phyloP scores from a whole-genome alignment of 2,113 vertebrate species.

The Burhinus oedicnemus region DNA sequence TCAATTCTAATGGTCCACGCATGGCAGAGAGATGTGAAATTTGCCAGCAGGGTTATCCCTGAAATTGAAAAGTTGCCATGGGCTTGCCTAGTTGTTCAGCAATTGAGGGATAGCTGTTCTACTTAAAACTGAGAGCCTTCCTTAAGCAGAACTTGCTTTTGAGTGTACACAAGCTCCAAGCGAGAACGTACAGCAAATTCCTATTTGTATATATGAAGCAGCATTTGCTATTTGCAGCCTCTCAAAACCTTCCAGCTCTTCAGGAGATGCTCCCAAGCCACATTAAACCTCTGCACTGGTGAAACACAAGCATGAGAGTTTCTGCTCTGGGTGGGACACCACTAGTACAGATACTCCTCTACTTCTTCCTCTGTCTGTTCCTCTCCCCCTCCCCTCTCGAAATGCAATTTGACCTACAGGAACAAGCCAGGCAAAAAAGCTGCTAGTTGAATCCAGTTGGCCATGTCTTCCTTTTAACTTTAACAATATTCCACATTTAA shows the following conservation, averaged over 20 bases:
- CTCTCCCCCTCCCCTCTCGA: neutral
- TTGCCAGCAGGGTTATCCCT: neutral
- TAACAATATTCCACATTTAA: neutral
- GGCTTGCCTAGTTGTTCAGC: neutral
- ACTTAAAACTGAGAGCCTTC: neutral
- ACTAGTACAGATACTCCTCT: neutral
- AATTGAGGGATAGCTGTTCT: neutral
- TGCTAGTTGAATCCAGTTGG: neutral
- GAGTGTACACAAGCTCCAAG: neutral
- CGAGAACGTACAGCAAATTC: neutral
- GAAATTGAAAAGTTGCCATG: neutral
- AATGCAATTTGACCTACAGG: neutral
- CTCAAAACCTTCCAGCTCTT: neutral
- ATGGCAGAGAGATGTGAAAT: neutral
- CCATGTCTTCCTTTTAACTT: neutral
- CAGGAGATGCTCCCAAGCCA: neutral
- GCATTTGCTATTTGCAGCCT: neutral
- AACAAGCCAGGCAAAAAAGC: neutral
- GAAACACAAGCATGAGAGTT: neutral
- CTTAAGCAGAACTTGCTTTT: neutral
- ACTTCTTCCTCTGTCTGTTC: neutral
- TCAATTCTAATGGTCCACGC: neutral
- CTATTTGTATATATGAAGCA: neutral
- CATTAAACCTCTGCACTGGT: neutral
- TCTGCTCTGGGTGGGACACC: neutral